Evolutionary conservation across 2,888 invertebrate genomes (phyloP), one percentile per base, ranked within the genome.

Genomic region (Lochmaea capreae): DNA sequence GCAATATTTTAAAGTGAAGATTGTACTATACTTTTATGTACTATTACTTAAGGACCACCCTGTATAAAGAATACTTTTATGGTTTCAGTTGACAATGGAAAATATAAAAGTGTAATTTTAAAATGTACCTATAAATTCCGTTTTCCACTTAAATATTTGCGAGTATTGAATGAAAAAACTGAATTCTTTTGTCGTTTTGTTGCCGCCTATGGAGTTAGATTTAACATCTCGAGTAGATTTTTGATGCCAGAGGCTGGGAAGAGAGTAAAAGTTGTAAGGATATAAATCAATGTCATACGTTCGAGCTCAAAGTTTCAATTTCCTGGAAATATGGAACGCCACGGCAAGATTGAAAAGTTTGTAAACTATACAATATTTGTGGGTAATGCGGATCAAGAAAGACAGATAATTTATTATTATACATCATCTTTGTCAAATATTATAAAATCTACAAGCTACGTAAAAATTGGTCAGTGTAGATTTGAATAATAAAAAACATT

Each of bases 291-390:
- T 80, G 85, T 85, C 86, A 81, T 81, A 79, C 80, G 78, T 81
- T 82, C 81, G 79, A 81, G 83, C 81, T 83, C 80, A 85, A 85
- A 85, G 84, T 84, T 86, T 85, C 85, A 86, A 86, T 86, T 85
- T 85, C 84, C 84, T 71, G 65, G 46, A 71, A 71, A 71, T 71
- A 65, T 71, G 71, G 65, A 71, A 58, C 65, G 71, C 26, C 71
- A 65, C 65, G 57, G 57, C 65, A 58, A 71, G 71, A 71, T 71
- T 71, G 65, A 71, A 71, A 71, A 71, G 65, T 71, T 71, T 71
- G 65, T 65, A 71, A 71, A 71, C 71, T 58, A 43, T 52, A 22
- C 65, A 71, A 65, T 71, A 65, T 71, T 71, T 71, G 71, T 11
- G 57, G 70, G 63, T 70, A 65, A 70, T 70, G 63, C 33, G 71